Conservation (phyloP, 1,140 invertebrate species). For the Dryas iulia region DNA sequence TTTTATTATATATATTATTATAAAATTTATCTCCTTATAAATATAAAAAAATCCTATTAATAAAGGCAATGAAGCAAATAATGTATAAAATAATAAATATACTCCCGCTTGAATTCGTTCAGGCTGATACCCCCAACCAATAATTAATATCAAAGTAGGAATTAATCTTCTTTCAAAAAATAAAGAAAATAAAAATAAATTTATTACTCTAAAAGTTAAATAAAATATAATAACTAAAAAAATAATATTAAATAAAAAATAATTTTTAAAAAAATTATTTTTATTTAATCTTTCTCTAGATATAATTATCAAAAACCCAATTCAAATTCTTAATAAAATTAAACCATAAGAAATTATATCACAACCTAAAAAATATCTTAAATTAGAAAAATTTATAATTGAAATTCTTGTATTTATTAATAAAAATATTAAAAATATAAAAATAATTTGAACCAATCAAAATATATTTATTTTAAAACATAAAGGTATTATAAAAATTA, state of each 20-base stretch:
- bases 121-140: too few species aligned
- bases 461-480: conserved; percentile 74
- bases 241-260: conserved; percentile 80
- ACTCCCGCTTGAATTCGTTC: too few species aligned
- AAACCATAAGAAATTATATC: conserved; percentile 79
- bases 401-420: conserved; percentile 80
- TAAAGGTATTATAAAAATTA: conserved; percentile 62
- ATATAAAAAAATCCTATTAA: too few species aligned
- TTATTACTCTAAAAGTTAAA: conserved; percentile 81
- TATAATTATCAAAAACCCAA: too few species aligned
- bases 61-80: too few species aligned
- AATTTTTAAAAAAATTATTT: conserved; percentile 65
- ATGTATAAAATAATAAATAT: too few species aligned
- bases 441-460: conserved; percentile 81
- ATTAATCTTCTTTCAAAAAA: too few species aligned
- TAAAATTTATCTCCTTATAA: conserved; percentile 35
- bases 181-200: too few species aligned
- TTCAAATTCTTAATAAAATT: too few species aligned
- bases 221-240: conserved; percentile 81
- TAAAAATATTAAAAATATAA: conserved; percentile 81
- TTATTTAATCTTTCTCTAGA: too few species aligned
- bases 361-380: conserved; percentile 70
- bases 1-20: conserved; percentile 76
- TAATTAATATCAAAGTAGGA: too few species aligned
- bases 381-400: conserved; percentile 82